phyloP scores from a whole-genome alignment of 1,140 invertebrate genomes.

The Arion vulgaris region DNA sequence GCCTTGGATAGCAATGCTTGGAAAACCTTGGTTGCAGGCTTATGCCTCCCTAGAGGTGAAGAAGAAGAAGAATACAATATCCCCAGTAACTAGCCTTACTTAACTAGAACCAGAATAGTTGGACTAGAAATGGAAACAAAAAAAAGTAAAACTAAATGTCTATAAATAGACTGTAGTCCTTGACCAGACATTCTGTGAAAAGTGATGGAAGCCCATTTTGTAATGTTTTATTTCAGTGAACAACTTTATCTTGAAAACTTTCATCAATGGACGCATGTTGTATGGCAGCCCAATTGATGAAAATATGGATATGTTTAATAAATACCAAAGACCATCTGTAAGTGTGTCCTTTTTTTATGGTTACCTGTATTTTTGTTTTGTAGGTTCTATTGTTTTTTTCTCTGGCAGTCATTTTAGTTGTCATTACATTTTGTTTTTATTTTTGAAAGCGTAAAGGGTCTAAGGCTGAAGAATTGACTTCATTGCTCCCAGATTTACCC shows the following conservation, averaged over 20 bases:
- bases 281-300: constrained; percentile 68
- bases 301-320: constrained; percentile 18
- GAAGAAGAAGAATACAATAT: too few relatives aligned
- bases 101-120: too few relatives aligned
- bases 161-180: too few relatives aligned
- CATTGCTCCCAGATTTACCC: too few relatives aligned
- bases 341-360: not conserved
- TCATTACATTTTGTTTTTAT: not conserved
- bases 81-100: too few relatives aligned
- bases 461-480: too few relatives aligned
- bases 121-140: too few relatives aligned
- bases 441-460: constrained; percentile 6
- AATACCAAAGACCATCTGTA: constrained; percentile 30
- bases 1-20: too few relatives aligned
- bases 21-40: too few relatives aligned
- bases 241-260: constrained; percentile 75
- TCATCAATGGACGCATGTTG: constrained; percentile 73
- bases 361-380: not conserved
- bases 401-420: not conserved
- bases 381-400: not conserved
- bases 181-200: too few relatives aligned
- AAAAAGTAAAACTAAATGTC: too few relatives aligned
- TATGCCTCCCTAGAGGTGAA: too few relatives aligned
- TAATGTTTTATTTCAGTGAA: constrained; percentile 73
- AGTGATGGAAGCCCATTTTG: not conserved